Base-by-base conservation (phyloP, 2,888 invertebrate genomes). In the Heliconius ismenius region DNA sequence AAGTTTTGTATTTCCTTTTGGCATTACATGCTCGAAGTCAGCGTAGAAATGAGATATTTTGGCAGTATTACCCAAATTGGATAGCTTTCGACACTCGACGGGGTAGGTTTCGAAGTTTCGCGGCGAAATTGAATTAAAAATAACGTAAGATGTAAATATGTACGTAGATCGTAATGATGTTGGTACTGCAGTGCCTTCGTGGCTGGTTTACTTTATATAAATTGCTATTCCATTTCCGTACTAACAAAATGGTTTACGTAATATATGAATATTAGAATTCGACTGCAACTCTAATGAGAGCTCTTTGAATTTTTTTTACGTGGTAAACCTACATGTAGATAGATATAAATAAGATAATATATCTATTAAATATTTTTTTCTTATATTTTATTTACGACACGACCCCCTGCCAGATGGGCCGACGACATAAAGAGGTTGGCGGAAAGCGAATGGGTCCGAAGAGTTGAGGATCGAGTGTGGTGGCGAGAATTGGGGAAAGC, bases 11-110 rank as follows among this genome's bases (percentile, higher is more conserved):
- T 79, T 84, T 81, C 86, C 77, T 88, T 88, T 85, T 81, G 79
- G 80, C 73, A 78, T 81, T 81, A 82, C 78, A 82, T 79, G 82
- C 84, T 82, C 84, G 85, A 89, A 91, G 91, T 91, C 89, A 93
- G 92, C 92, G 93, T 92, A 94, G 94, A 94, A 94, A 94, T 94
- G 93, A 94, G 94, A 94, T 94, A 94, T 94, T 94, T 94, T 93
- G 94, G 92, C 90, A 93, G 94, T 94, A 94, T 94, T 94, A 94
- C 93, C 93, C 93, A 94, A 94, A 94, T 94, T 94, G 94, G 94
- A 94, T 94, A 93, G 94, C 94, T 94, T 94, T 94, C 94, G 93
- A 94, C 94, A 94, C 94, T 94, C 94, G 90, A 92, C 93, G 91
- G 90, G 92, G 93, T 93, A 93, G 91, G 92, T 92, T 93, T 90